These are phyloP conservation scores for Percina caprodes DNA, from an alignment of 2,113 vertebrate species.

Conservation along the genomic window DNA sequence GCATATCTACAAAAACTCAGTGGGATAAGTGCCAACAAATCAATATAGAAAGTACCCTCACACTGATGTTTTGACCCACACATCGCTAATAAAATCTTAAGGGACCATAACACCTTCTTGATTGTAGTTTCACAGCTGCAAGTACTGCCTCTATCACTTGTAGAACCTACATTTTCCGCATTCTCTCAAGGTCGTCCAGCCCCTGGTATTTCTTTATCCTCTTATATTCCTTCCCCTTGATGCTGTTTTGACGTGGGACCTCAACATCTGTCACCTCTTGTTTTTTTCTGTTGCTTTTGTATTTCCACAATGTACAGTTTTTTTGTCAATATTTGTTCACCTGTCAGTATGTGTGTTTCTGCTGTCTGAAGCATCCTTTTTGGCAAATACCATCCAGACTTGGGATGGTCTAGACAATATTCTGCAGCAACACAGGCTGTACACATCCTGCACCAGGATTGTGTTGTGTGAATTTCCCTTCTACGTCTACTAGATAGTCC, in stretches of 20 bases:
- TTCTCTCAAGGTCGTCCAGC: neutral
- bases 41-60: constrained; percentile 9
- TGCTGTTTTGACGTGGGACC: constrained; percentile 2
- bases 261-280: constrained; percentile 20
- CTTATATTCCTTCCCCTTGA: constrained; percentile 7
- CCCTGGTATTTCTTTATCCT: neutral
- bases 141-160: neutral
- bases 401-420: neutral
- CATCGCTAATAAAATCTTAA: neutral
- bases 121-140: constrained; percentile 20
- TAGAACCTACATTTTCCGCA: constrained; percentile 13
- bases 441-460: constrained; percentile 6
- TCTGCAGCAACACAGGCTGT: neutral
- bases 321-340: constrained; percentile 39
- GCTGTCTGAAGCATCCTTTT: neutral
- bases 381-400: constrained; percentile 37
- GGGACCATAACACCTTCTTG: constrained; percentile 24
- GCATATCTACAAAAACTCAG: constrained; percentile 24
- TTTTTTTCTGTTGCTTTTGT: neutral
- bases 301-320: constrained; percentile 25
- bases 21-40: constrained; percentile 25
- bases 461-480: neutral
- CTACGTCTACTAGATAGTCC: constrained; percentile 13
- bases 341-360: neutral
- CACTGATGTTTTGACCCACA: constrained; percentile 25